These are phyloP conservation scores for Prinia subflava DNA, from an alignment of 2,113 vertebrate species.

Conservation along the genomic window DNA sequence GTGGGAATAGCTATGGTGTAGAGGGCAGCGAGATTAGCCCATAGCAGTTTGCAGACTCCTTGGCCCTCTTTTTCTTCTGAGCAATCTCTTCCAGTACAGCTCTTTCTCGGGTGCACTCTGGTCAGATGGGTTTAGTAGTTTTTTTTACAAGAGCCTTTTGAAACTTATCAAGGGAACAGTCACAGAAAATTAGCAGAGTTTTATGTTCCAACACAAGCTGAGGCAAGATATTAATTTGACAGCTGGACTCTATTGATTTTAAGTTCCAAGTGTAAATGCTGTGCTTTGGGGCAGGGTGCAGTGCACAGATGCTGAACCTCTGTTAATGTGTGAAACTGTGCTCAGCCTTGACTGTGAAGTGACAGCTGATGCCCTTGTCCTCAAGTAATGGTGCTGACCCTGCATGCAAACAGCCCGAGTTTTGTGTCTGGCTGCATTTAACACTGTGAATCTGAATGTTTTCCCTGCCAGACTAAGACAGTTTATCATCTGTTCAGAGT, in stretches of 20 bases:
- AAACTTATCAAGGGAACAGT: neutral
- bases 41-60: neutral
- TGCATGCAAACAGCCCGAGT: neutral
- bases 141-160: neutral
- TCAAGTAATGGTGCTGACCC: neutral
- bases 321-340: neutral
- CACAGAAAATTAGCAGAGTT: neutral
- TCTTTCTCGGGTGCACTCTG: neutral
- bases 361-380: neutral
- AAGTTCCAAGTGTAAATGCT: neutral
- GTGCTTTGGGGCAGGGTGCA: neutral
- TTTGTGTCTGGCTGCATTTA: neutral
- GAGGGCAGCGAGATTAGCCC: neutral
- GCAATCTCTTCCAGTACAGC: neutral
- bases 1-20: fast-evolving
- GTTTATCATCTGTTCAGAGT: neutral
- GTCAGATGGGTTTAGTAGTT: neutral
- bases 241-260: neutral
- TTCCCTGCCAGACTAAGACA: neutral
- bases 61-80: neutral
- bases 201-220: neutral
- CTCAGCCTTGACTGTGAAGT: neutral
- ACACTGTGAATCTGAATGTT: neutral
- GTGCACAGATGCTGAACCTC: neutral
- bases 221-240: conserved; percentile 4